Conservation (phyloP, 2,888 invertebrate species). For the Balanococcus diminutus region DNA sequence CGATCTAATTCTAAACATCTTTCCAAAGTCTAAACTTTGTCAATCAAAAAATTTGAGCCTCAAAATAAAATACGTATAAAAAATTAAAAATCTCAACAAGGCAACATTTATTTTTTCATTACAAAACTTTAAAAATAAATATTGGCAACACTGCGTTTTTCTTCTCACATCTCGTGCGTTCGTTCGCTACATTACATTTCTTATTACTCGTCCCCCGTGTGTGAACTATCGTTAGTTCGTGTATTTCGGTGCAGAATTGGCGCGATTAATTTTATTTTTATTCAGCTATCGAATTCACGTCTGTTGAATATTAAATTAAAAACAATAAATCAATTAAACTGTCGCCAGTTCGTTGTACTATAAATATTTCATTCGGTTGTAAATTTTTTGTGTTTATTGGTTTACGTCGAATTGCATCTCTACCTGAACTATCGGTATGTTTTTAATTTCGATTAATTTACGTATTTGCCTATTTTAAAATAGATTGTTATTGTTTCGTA, state of each 20-base stretch:
- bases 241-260: conserved; percentile 31
- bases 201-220: conserved; percentile 11
- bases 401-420: background rate
- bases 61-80: background rate
- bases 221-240: conserved; percentile 17
- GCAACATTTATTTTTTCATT: background rate
- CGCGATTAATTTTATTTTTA: conserved; percentile 31
- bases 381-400: background rate
- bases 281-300: background rate
- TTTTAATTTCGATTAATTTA: background rate
- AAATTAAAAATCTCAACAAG: background rate
- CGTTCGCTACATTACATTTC: background rate
- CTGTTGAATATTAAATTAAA: background rate
- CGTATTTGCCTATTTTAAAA: background rate
- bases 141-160: conserved; percentile 20
- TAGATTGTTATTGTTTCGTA: background rate
- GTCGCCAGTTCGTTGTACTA: background rate
- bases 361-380: background rate
- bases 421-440: conserved; percentile 3
- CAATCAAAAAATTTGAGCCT: background rate
- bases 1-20: no score
- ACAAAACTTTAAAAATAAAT: background rate
- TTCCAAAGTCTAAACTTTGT: no score
- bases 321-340: background rate
- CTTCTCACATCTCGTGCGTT: background rate